phyloP scores from a whole-genome alignment of 2,113 vertebrate genomes.

The Struthio camelus region DNA sequence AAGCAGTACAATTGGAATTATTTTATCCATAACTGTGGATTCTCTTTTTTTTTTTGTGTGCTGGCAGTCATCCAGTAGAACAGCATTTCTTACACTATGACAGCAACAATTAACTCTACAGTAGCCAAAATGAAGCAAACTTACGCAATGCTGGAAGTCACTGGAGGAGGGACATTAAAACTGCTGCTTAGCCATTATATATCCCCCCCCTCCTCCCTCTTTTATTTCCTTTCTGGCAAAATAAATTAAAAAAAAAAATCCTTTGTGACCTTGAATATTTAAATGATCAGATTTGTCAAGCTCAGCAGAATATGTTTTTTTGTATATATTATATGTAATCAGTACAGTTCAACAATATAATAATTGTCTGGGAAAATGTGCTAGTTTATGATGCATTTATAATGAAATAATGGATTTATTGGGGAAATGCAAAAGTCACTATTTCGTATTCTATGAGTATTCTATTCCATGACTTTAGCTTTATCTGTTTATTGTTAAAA shows the following conservation, averaged over 20 bases:
- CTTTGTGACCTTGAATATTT: not conserved
- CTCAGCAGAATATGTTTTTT: not conserved
- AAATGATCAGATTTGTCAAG: not conserved
- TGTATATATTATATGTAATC: not conserved
- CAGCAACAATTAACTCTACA: constrained; percentile 63
- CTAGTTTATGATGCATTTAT: not conserved
- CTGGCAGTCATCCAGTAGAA: constrained; percentile 25
- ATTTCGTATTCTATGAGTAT: not conserved
- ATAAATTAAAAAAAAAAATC: not conserved
- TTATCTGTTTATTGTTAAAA: not conserved
- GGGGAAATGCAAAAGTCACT: not conserved
- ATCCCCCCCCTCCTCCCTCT: not conserved
- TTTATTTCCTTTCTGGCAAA: constrained; percentile 36
- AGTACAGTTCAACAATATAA: not conserved
- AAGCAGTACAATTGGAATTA: constrained; percentile 12
- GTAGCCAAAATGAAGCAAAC: constrained; percentile 46
- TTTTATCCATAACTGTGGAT: constrained; percentile 34
- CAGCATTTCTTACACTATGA: constrained; percentile 38
- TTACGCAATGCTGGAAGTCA: constrained; percentile 11
- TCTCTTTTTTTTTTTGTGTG: constrained; percentile 47
- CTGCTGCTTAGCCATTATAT: constrained; percentile 8
- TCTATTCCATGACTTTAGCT: no score
- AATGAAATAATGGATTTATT: not conserved
- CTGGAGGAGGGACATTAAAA: not conserved
- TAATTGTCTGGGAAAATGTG: not conserved